Base-by-base conservation (phyloP, 2,888 invertebrate species). In the Drosophila mimetica region DNA sequence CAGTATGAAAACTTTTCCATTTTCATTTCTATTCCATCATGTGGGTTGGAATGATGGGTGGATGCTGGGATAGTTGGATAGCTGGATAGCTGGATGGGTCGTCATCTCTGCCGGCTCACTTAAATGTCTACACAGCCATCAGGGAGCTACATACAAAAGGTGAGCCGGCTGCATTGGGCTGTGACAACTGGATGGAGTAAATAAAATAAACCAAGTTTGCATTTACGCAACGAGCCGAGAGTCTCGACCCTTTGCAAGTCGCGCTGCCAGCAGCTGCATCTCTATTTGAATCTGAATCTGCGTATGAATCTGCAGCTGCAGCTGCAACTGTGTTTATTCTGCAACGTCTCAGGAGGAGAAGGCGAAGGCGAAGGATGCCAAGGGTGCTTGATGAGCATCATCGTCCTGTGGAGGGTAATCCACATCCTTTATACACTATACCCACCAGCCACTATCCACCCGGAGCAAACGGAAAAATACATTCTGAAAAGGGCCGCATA, bases 11-110 rank as follows among this genome's bases (percentile, higher is more conserved):
- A 82, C 78, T 82, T 82, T 88, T 88, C 65, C 77, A 77, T 88
- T 86, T 88, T 67, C 70, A 79, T 88, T 88, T 80, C 81, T 84
- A 88, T 82, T 74, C 52, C 71, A 51, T 67, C 42, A 74, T 46
- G 58, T 47, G 58, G 44, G 41, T n/a, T 28, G 51, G 52, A 16
- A 1, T 22, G 63, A 14, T 13, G 22, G 25, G 32, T 34, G 34
- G 54, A 28, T 20, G 50, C 0, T 11, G 8, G 22, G 4, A 9
- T 25, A 5, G 13, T 18, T 13, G 20, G 6, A 36, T 4, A 9
- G 16, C 1, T 9, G 22, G 16, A 1, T 3, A 14, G 25, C 6
- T 16, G 25, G 18, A 14, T 44, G 42, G 51, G 37, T 47, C 51
- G 54, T 63, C 48, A 41, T 47, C 66, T 44, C 16, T 53, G 50